Base-by-base conservation (phyloP, 2,888 invertebrate genomes). In the Gonocerus acuteangulatus region DNA sequence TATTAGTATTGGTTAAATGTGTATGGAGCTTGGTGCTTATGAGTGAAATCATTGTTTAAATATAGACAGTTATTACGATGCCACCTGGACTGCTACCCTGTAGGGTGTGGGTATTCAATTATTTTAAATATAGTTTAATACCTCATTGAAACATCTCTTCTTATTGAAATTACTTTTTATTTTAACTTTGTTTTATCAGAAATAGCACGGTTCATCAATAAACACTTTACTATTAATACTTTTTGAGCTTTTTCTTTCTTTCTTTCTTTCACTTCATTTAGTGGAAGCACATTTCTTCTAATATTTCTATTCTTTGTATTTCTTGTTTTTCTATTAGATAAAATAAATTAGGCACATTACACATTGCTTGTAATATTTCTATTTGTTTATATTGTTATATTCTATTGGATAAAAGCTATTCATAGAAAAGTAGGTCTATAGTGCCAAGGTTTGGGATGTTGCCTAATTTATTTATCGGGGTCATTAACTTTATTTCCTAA, bases 51-150 rank as follows among this genome's bases (percentile, higher is more conserved):
- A 42, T 4, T 39, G 54, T 54, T 39, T 54, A 54, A 22, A 42
- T 42, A 34, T 54, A 42, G 54, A 36, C 27, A 21, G 22, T 36
- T 49, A 3, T 51, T 51, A 34, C 22, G 19, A 60, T 60, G 60
- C 51, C 51, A 18, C 60, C 60, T 44, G 45, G 44, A 42, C 32
- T 42, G 27, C 42, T n/a, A 27, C 21, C 49, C 21, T 51, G 44
- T 19, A 39, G 18, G 39, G 39, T 15, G 39, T 52, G 32, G 52
- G 52, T 52, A 52, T 52, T 39, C 39, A 39, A 39, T 39, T 39
- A 39, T 39, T 9, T 39, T 32, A 32, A 32, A 32, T 9, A 32
- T n/a, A n/a, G n/a, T n/a, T n/a, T n/a, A n/a, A n/a, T n/a, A n/a
- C n/a, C n/a, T n/a, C n/a, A n/a, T n/a, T n/a, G n/a, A n/a, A n/a